These are phyloP conservation scores for Grapholita molesta DNA, from an alignment of 1,140 invertebrate genomes.

Conservation along the genomic window DNA sequence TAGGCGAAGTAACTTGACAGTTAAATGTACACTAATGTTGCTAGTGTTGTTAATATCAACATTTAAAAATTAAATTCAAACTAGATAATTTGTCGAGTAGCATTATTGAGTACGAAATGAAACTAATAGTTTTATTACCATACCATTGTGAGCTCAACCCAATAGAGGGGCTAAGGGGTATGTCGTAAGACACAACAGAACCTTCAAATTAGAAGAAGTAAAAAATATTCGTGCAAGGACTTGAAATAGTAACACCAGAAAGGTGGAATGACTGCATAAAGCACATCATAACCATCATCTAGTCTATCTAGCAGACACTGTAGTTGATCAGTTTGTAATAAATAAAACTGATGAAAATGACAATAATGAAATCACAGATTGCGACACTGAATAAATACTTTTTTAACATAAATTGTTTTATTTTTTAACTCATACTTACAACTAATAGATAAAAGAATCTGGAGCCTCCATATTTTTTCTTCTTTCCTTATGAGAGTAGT, in stretches of 20 bases:
- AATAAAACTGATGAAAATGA: not conserved
- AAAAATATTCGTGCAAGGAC: not conserved
- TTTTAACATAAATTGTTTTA: too few relatives aligned
- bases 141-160: slow-evolving; percentile 55
- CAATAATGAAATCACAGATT: not conserved
- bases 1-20: not conserved
- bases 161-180: slow-evolving; percentile 49
- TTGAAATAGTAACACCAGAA: not conserved
- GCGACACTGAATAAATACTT: not conserved
- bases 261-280: not conserved
- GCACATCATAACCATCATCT: not conserved
- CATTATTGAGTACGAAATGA: too few relatives aligned
- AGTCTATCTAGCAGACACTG: too few relatives aligned
- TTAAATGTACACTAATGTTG: not conserved
- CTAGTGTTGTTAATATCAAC: not conserved
- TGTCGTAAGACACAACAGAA: slow-evolving; percentile 23
- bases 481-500: too few relatives aligned
- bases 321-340: not conserved
- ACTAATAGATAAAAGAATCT: too few relatives aligned
- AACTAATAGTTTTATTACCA: too few relatives aligned
- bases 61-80: too few relatives aligned
- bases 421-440: too few relatives aligned
- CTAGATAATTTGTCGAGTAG: too few relatives aligned
- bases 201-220: not conserved
- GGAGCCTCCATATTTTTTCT: too few relatives aligned